phyloP scores from a whole-genome alignment of 2,113 vertebrate genomes.

The Rhinopomastus cyanomelas region DNA sequence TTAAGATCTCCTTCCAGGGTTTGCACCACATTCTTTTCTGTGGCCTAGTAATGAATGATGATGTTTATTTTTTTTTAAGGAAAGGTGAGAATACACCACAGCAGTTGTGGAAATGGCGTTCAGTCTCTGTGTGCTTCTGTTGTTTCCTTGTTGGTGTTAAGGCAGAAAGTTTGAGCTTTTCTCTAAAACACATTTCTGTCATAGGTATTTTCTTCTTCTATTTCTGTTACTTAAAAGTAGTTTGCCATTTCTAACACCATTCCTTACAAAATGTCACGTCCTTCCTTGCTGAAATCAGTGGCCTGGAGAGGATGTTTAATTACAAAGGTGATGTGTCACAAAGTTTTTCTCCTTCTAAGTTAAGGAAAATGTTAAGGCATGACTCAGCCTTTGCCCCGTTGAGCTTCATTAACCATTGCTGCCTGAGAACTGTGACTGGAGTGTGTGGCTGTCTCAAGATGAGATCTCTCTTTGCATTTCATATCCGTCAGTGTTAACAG shows the following conservation, averaged over 20 bases:
- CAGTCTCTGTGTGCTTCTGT: neutral
- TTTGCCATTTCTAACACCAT: neutral
- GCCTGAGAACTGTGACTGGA: constrained; percentile 35
- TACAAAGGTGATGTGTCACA: constrained; percentile 10
- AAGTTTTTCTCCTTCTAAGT: neutral
- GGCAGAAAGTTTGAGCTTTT: neutral
- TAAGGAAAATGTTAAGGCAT: neutral
- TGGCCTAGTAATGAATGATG: neutral
- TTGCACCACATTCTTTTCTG: neutral
- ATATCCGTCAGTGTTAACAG: constrained; percentile 68
- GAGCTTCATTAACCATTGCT: constrained; percentile 35
- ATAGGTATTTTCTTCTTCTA: neutral
- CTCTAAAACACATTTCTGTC: neutral
- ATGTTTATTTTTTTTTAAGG: neutral
- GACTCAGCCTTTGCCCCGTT: constrained; percentile 32
- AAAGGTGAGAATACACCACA: neutral
- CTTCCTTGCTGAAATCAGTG: neutral
- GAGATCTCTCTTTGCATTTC: constrained; percentile 76
- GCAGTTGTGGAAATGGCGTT: neutral
- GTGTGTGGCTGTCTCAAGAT: constrained; percentile 59
- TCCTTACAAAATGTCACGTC: neutral
- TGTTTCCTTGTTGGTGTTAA: neutral
- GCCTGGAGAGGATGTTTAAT: neutral
- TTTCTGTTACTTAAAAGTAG: neutral
- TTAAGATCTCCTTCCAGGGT: neutral